These are phyloP conservation scores for Denticeps clupeoides DNA, from an alignment of 2,797 vertebrate species.

Conservation along the genomic window DNA sequence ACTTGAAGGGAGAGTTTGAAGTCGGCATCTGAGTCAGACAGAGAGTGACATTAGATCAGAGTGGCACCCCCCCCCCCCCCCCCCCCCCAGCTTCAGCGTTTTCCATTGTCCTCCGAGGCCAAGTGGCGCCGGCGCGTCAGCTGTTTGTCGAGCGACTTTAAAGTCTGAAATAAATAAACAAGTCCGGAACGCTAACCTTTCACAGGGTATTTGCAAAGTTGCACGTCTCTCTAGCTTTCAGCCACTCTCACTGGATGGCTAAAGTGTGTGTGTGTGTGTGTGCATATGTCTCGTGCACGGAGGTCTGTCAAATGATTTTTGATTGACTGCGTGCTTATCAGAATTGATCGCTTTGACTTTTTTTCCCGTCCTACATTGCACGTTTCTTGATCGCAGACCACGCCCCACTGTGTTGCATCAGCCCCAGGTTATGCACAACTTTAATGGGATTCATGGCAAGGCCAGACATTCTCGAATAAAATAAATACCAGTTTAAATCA, in stretches of 20 bases:
- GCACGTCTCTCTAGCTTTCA: constrained; percentile 10
- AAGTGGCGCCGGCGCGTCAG: constrained; percentile 17
- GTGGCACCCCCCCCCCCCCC: background rate
- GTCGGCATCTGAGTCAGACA: constrained; percentile 28
- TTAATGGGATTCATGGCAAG: too few species aligned
- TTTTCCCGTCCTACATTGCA: too few species aligned
- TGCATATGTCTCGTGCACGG: too few species aligned
- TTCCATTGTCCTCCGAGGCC: constrained; percentile 13
- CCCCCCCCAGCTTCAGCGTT: background rate
- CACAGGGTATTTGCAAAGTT: constrained; percentile 26
- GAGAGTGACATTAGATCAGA: constrained; percentile 42
- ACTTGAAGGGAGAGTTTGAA: constrained; percentile 41
- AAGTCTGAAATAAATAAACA: constrained; percentile 24
- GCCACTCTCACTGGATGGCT: background rate
- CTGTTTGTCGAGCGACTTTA: constrained; percentile 19
- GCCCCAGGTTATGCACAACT: too few species aligned
- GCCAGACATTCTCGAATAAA: too few species aligned
- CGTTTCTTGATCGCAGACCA: too few species aligned
- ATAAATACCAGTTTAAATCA: too few species aligned
- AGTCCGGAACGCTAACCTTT: constrained; percentile 19
- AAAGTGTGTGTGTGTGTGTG: constrained; percentile 3
- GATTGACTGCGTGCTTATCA: too few species aligned
- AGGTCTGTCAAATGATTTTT: too few species aligned
- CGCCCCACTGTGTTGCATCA: too few species aligned
- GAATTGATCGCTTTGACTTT: too few species aligned